Evolutionary conservation across 2,113 vertebrate genomes (phyloP).

Genomic region (Delphinapterus leucas): DNA sequence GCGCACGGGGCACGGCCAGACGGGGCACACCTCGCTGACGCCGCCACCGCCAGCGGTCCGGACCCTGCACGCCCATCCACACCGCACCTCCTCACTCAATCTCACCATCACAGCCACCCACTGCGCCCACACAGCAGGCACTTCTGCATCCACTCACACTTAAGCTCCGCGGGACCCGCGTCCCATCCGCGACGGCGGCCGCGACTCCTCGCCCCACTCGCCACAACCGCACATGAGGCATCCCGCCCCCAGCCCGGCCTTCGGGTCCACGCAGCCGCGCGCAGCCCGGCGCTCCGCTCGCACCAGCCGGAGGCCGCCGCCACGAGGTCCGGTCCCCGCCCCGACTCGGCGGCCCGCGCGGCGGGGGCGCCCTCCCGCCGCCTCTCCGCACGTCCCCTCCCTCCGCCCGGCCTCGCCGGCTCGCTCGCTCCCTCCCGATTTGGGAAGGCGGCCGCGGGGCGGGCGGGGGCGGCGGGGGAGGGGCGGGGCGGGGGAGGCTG

Average conservation of each 20-base stretch:
- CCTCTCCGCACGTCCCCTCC: background rate
- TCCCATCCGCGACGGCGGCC: background rate
- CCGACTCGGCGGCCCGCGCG: background rate
- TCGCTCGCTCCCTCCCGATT: conserved; percentile 71
- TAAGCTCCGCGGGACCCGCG: background rate
- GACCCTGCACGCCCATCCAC: background rate
- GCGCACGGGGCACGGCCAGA: background rate
- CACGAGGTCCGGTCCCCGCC: background rate
- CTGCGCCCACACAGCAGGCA: background rate
- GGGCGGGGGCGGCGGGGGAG: conserved; percentile 60
- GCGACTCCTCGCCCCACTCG: background rate
- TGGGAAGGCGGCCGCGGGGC: conserved; percentile 66
- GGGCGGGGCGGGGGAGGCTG: conserved; percentile 57
- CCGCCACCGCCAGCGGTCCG: background rate
- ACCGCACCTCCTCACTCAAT: background rate
- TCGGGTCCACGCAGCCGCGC: background rate
- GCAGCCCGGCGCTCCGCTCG: background rate
- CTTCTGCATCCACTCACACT: background rate
- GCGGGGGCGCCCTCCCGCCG: background rate
- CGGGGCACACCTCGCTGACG: background rate
- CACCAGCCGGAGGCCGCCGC: background rate
- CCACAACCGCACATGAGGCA: background rate
- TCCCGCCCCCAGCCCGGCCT: background rate
- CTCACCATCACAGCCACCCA: background rate
- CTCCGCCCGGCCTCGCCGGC: background rate